Evolutionary conservation across 2,113 vertebrate genomes (phyloP).

Genomic region (Scomber scombrus): DNA sequence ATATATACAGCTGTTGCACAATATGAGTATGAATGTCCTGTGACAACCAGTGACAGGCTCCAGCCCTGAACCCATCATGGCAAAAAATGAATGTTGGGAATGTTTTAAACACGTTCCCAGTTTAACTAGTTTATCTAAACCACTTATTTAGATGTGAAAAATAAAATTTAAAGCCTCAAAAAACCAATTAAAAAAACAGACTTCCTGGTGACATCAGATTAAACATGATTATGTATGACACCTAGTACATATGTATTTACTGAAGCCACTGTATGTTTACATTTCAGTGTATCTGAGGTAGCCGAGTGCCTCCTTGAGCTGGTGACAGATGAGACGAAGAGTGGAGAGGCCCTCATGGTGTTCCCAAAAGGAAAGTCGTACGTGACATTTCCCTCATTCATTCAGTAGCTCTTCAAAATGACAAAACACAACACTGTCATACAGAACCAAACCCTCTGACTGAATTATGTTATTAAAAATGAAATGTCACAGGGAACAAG

Average conservation of each 20-base stretch:
- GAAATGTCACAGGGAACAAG: too few relatives aligned
- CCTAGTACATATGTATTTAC: background rate
- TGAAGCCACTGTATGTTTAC: background rate
- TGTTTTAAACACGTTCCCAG: too few relatives aligned
- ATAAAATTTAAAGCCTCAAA: too few relatives aligned
- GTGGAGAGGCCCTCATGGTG: slow-evolving; percentile 69
- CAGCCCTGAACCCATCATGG: too few relatives aligned
- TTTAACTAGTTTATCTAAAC: too few relatives aligned
- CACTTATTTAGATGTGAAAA: too few relatives aligned
- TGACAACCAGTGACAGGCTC: too few relatives aligned
- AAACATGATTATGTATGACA: background rate
- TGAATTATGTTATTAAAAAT: background rate
- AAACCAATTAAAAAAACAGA: too few relatives aligned
- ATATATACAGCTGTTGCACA: too few relatives aligned
- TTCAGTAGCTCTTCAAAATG: background rate
- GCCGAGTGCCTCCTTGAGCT: slow-evolving; percentile 70
- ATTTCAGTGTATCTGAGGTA: slow-evolving; percentile 67
- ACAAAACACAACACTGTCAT: background rate
- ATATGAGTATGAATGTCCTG: too few relatives aligned
- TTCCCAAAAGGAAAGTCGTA: background rate
- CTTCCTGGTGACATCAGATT: background rate
- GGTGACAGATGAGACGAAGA: slow-evolving; percentile 75
- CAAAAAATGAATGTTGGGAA: too few relatives aligned
- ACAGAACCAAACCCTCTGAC: background rate
- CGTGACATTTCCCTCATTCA: slow-evolving; percentile 23